Base-by-base conservation (phyloP, 2,113 vertebrate species). In the Gymnobelideus leadbeateri region DNA sequence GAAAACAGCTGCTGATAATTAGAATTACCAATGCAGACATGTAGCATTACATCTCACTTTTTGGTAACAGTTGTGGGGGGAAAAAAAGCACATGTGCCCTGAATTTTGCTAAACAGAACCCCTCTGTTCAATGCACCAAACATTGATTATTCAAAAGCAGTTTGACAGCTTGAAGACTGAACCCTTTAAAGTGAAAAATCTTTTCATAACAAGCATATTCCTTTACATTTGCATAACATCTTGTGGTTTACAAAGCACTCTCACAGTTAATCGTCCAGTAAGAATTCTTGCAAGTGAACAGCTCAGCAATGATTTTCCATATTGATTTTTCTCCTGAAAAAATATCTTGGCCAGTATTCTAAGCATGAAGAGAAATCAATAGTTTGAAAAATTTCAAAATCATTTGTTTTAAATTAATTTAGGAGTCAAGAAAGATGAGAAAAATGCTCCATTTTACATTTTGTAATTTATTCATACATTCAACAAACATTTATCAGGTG, bases 1-100 rank as follows among this genome's bases (percentile, higher is more conserved):
- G 61, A 25, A 96, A 68, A 95, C 19, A 24, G 93, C 68, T n/a
- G 16, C 61, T 91, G 26, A 53, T 25, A 52, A 95, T 96, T 51
- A 93, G 93, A 94, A 37, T 92, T 94, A 91, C 11, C 96, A 93
- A 52, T 47, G 92, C 47, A 93, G 14, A 3, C 28, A 94, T n/a
- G 37, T 43, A 21, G 37, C 16, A 28, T 84, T 28, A 55, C 8
- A 93, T 5, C 91, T 94, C 14, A 91, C 37, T 91, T 93, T 43
- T 37, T 91, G 84, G 47, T 89, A 55, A 53, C 92, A 92, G 46
- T 93, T 61, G 11, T 43, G 43, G 47, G 47, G 47, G 92, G 54
- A 14, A 37, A 14, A 37, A 37, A 68, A 77, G n/a, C 37, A 28
- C 6, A 37, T 84, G 68, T 84, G n/a, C 19, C 31, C 57, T 92